Evolutionary conservation across 2,888 invertebrate genomes (phyloP).

Genomic region (Ypsolopha sequella): DNA sequence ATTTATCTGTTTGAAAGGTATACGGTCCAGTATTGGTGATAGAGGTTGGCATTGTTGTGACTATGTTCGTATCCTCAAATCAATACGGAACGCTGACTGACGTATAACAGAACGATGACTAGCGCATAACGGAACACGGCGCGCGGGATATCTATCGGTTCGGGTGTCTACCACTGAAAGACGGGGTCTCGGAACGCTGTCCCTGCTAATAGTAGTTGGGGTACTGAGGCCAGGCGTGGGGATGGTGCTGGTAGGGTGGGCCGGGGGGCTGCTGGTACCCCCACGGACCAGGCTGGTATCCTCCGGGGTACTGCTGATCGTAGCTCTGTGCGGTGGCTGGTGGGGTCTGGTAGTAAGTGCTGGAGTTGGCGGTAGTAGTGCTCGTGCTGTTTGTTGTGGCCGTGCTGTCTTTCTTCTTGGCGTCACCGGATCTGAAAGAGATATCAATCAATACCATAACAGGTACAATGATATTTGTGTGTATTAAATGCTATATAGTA

Average conservation of each 20-base stretch:
- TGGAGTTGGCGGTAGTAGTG: constrained; percentile 17
- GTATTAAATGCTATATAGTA: too few species aligned
- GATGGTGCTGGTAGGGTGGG: constrained; percentile 54
- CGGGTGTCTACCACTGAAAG: neutral
- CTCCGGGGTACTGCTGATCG: constrained; percentile 56
- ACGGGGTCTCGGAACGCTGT: neutral
- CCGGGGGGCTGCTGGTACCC: constrained; percentile 62
- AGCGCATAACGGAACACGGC: too few species aligned
- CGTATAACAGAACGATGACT: too few species aligned
- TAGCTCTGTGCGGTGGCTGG: constrained; percentile 39
- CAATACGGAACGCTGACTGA: too few species aligned
- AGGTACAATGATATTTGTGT: neutral
- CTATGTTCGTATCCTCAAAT: too few species aligned
- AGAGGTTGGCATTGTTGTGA: too few species aligned
- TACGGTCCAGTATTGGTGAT: too few species aligned
- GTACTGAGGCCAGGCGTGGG: constrained; percentile 60
- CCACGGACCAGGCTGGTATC: constrained; percentile 61
- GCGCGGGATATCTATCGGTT: too few species aligned
- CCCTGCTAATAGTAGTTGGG: constrained; percentile 54
- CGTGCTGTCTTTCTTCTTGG: constrained; percentile 38
- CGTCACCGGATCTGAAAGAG: constrained; percentile 17
- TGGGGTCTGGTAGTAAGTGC: constrained; percentile 45
- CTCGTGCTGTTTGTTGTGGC: constrained; percentile 18
- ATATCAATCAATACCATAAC: neutral
- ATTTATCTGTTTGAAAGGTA: too few species aligned